Percentiles rank a stretch among this genome's conserved stretches.
phyloP scores from a whole-genome alignment of 1,140 invertebrate species.

The Cydia fagiglandana region DNA sequence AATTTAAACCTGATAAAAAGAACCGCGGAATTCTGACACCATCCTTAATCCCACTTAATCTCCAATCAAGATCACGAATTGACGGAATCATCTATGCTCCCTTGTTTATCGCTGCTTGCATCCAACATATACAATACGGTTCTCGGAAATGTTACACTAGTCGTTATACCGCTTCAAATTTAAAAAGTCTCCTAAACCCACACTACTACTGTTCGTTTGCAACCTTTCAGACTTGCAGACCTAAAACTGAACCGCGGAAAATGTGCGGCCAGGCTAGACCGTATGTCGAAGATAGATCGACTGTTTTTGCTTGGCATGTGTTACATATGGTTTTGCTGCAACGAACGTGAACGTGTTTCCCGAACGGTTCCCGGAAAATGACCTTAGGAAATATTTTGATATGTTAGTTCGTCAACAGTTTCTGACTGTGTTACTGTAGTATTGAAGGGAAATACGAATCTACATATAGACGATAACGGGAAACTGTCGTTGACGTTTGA shows the following conservation, averaged over 20 bases:
- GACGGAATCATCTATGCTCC: conserved; percentile 18
- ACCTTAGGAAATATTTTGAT: conserved; percentile 36
- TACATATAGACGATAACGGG: too few relatives aligned
- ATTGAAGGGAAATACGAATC: too few relatives aligned
- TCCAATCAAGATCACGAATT: not conserved
- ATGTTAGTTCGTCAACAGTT: not conserved
- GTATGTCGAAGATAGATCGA: not conserved
- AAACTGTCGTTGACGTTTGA: too few relatives aligned
- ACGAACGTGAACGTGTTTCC: conserved; percentile 43
- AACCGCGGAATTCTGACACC: not conserved
- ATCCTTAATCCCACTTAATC: conserved; percentile 1
- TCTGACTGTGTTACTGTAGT: not conserved
- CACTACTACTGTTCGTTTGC: not conserved
- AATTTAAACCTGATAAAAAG: not conserved
- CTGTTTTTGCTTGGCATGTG: not conserved
- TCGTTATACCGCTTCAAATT: not conserved
- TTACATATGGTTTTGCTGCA: conserved; percentile 49
- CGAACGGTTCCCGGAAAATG: conserved; percentile 45
- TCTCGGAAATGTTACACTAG: conserved; percentile 19
- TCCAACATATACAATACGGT: not conserved
- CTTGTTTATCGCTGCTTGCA: conserved; percentile 1
- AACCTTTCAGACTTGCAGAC: not conserved
- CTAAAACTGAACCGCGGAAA: not conserved
- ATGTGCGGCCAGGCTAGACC: not conserved
- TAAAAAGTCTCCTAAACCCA: not conserved